Conservation (phyloP, 2,797 vertebrate species). For the Rhabdophis nuchalis region DNA sequence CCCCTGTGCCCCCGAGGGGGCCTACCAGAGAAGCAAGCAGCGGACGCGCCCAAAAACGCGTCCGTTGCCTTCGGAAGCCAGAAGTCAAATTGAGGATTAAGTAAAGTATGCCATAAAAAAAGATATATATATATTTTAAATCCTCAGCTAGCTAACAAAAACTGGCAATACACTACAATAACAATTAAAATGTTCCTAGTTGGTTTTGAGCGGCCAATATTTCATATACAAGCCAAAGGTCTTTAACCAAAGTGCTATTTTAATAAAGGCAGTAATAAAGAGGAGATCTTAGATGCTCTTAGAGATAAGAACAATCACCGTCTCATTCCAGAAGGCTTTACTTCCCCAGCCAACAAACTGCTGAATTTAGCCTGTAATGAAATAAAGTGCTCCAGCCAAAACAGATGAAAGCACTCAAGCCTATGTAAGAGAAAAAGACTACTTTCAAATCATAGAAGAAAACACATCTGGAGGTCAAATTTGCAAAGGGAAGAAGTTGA, state of each 20-base stretch:
- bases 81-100: too few species aligned
- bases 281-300: neutral
- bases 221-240: neutral
- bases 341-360: neutral
- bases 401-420: neutral
- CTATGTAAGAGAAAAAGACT: neutral
- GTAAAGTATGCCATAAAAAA: too few species aligned
- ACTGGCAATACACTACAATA: neutral
- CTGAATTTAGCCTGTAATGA: neutral
- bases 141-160: neutral
- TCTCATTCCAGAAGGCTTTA: neutral
- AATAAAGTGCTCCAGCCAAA: neutral
- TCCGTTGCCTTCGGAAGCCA: too few species aligned
- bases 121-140: neutral
- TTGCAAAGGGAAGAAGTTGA: neutral
- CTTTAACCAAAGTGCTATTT: neutral
- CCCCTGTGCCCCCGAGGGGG: too few species aligned
- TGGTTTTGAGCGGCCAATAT: neutral
- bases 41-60: too few species aligned
- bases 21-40: too few species aligned
- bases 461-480: neutral
- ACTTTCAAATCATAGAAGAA: neutral
- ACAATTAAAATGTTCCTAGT: neutral
- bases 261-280: neutral
- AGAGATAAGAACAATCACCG: neutral